These are phyloP conservation scores for Rhamphomyia laevipes DNA, from an alignment of 2,888 invertebrate genomes.

Conservation along the genomic window DNA sequence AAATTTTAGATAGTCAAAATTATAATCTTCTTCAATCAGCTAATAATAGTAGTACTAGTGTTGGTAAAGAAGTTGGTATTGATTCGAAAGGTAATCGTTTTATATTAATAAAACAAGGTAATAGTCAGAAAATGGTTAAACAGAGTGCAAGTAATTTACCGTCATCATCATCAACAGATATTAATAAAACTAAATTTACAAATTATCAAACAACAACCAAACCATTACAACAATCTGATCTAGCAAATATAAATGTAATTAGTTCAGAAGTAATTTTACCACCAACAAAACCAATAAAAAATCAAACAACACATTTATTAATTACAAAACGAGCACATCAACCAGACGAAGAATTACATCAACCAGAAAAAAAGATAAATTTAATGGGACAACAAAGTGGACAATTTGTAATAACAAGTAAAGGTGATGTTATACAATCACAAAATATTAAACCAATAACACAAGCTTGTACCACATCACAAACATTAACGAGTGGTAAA, in stretches of 20 bases:
- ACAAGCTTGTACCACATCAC: too few species aligned
- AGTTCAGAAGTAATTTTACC: not conserved
- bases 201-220: too few species aligned
- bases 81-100: not conserved
- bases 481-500: too few species aligned
- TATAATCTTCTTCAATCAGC: too few species aligned
- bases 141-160: too few species aligned
- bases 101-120: not conserved
- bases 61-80: not conserved
- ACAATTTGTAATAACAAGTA: conserved; percentile 19
- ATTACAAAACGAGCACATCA: conserved; percentile 34
- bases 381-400: conserved; percentile 11
- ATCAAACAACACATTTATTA: not conserved
- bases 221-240: too few species aligned
- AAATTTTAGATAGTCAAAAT: too few species aligned
- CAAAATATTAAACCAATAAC: not conserved
- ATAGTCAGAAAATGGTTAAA: not conserved
- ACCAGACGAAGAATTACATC: conserved; percentile 16
- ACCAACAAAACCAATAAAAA: too few species aligned
- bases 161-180: not conserved
- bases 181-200: too few species aligned
- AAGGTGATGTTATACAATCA: conserved; percentile 25
- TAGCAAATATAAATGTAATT: too few species aligned
- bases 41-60: too few species aligned
- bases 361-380: not conserved